Conservation (phyloP, 2,113 vertebrate genomes). For the Orientallactaga bullata region DNA sequence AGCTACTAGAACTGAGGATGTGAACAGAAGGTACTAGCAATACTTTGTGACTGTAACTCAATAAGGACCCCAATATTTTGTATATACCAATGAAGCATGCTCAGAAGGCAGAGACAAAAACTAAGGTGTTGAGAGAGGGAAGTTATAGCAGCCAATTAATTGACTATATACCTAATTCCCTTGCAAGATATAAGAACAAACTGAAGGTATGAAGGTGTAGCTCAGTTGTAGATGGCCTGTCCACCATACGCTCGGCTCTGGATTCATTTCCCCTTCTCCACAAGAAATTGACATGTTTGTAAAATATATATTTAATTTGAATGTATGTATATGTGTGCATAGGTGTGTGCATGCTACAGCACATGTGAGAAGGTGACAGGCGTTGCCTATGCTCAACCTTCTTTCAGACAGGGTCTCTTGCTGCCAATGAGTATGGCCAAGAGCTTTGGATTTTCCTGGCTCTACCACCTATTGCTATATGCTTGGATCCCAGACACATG, state of each 20-base stretch:
- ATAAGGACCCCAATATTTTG: background rate
- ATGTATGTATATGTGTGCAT: too few relatives aligned
- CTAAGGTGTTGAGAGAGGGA: background rate
- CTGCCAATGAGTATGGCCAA: too few relatives aligned
- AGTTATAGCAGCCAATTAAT: background rate
- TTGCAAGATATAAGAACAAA: conserved; percentile 14
- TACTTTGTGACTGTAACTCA: background rate
- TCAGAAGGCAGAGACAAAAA: background rate
- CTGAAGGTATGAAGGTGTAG: background rate
- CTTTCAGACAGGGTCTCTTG: too few relatives aligned
- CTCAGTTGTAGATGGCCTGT: background rate
- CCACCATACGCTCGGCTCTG: background rate
- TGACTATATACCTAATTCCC: background rate
- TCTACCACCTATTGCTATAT: too few relatives aligned
- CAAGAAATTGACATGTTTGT: too few relatives aligned
- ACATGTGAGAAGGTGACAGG: too few relatives aligned
- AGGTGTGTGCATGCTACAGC: too few relatives aligned
- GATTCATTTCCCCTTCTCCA: background rate
- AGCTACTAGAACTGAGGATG: conserved; percentile 19
- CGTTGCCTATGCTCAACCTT: too few relatives aligned
- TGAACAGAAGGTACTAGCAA: background rate
- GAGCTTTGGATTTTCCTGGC: too few relatives aligned
- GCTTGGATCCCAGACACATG: too few relatives aligned
- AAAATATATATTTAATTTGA: too few relatives aligned
- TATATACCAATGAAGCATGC: background rate